Conservation (phyloP, 2,113 vertebrate genomes). For the Hipposideros armiger region DNA sequence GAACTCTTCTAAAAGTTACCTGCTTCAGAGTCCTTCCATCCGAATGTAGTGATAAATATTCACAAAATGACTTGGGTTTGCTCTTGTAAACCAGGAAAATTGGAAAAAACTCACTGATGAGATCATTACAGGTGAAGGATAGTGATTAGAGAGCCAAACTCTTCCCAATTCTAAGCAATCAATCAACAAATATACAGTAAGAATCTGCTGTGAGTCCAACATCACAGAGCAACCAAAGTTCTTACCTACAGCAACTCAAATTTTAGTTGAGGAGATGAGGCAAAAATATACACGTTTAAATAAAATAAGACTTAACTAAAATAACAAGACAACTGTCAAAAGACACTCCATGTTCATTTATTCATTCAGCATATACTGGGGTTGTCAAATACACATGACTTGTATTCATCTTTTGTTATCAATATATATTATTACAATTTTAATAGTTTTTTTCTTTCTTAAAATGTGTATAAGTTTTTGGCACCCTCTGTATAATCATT, state of each 20-base stretch:
- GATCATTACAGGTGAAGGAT: not conserved
- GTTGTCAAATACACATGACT: too few relatives aligned
- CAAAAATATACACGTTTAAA: not conserved
- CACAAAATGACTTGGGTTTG: not conserved
- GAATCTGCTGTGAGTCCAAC: too few relatives aligned
- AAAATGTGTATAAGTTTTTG: too few relatives aligned
- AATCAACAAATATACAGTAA: not conserved
- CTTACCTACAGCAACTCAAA: not conserved
- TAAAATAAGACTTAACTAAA: conserved; percentile 3
- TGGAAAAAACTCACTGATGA: not conserved
- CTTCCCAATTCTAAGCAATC: not conserved
- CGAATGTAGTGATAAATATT: not conserved
- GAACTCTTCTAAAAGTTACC: not conserved
- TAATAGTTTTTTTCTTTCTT: too few relatives aligned
- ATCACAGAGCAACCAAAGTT: not conserved
- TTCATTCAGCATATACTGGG: not conserved
- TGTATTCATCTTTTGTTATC: too few relatives aligned
- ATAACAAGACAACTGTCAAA: not conserved
- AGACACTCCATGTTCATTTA: not conserved
- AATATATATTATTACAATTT: too few relatives aligned
- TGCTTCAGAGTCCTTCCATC: not conserved
- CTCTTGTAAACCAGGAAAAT: not conserved
- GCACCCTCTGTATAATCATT: not conserved
- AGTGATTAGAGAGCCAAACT: not conserved
- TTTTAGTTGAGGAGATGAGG: not conserved